These are phyloP conservation scores for Rhorus exstirpatorius DNA, from an alignment of 2,888 invertebrate genomes.

Conservation along the genomic window DNA sequence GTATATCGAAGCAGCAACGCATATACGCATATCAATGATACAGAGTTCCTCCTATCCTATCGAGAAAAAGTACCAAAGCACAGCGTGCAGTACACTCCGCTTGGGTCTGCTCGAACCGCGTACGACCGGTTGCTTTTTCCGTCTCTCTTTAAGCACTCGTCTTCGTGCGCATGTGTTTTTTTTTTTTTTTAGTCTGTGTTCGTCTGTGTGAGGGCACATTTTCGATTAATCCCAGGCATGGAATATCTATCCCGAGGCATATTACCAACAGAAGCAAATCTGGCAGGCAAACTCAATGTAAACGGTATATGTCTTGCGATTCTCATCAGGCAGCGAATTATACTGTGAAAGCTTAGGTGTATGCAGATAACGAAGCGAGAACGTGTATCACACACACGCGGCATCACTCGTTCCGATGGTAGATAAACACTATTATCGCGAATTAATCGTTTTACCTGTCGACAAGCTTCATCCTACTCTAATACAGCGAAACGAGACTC, in stretches of 20 bases:
- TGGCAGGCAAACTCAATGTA: slow-evolving; percentile 4
- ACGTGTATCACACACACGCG: background rate
- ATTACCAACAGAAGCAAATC: slow-evolving; percentile 27
- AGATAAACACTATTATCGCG: slow-evolving; percentile 60
- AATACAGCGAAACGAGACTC: background rate
- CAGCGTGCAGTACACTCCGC: slow-evolving; percentile 1
- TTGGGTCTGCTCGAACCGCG: slow-evolving; percentile 14
- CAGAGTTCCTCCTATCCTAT: slow-evolving; percentile 6
- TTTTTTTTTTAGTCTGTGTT: background rate
- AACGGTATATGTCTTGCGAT: slow-evolving; percentile 27
- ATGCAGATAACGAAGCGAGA: slow-evolving; percentile 51
- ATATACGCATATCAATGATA: slow-evolving; percentile 20
- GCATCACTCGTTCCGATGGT: slow-evolving; percentile 50
- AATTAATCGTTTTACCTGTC: slow-evolving; percentile 45
- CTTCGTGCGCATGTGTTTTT: background rate
- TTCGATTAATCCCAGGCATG: slow-evolving; percentile 56
- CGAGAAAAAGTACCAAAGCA: background rate
- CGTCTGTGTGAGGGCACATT: slow-evolving; percentile 6
- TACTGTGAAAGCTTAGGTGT: background rate
- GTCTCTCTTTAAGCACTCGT: slow-evolving; percentile 20
- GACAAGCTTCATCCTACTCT: background rate
- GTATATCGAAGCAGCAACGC: slow-evolving; percentile 15
- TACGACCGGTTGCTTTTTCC: slow-evolving; percentile 57
- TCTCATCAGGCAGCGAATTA: slow-evolving; percentile 53
- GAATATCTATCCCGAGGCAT: slow-evolving; percentile 40